Evolutionary conservation across 2,113 vertebrate species (phyloP).

Genomic region (Varanus salvator): DNA sequence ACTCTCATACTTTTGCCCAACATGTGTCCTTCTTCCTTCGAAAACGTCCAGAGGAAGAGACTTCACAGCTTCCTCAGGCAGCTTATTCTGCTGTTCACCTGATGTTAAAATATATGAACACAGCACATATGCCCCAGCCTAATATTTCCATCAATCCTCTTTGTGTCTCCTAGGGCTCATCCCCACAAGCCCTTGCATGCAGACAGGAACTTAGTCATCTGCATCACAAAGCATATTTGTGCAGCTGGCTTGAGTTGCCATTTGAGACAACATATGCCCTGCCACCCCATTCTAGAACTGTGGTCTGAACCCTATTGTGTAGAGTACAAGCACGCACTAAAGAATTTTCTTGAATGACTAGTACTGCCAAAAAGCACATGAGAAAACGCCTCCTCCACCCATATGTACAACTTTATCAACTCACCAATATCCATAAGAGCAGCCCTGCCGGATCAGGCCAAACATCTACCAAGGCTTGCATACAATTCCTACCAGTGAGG

Average conservation of each 20-base stretch:
- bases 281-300: background rate
- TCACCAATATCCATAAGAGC: background rate
- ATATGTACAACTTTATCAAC: too few species aligned
- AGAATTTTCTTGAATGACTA: conserved; percentile 1
- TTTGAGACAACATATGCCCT: background rate
- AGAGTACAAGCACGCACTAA: background rate
- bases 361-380: background rate
- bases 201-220: conserved; percentile 14
- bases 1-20: background rate
- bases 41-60: background rate
- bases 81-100: background rate
- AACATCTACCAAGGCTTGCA: background rate
- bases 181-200: conserved; percentile 10
- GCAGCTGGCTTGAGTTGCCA: background rate
- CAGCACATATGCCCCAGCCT: background rate
- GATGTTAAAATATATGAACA: background rate
- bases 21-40: background rate
- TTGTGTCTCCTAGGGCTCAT: background rate
- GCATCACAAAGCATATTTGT: background rate
- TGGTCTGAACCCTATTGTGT: background rate
- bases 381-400: background rate
- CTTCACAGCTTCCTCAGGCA: background rate
- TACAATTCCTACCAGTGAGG: background rate
- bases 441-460: background rate
- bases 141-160: background rate